Conservation (phyloP, 1,140 invertebrate genomes). For the Dinothrombium tinctorium region DNA sequence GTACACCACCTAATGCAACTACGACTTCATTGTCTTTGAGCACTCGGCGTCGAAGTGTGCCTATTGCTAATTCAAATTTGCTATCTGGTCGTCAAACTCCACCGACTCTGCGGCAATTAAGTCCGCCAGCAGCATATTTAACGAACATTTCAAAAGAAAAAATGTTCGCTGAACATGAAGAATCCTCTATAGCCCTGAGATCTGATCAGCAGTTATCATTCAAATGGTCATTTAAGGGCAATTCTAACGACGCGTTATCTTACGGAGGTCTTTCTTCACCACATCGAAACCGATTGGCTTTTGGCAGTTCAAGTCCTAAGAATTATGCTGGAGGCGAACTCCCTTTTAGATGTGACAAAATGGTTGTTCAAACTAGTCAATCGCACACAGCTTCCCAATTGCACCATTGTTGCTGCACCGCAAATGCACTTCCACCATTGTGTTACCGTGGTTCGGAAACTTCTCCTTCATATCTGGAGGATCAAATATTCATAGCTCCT, state of each 20-base stretch:
- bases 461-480: slow-evolving; percentile 26
- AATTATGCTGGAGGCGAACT: no score
- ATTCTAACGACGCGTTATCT: no score
- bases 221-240: no score
- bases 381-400: not conserved
- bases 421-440: not conserved
- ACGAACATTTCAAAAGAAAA: no score
- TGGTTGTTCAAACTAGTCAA: not conserved
- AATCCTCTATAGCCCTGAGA: no score
- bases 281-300: no score
- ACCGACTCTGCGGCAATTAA: not conserved
- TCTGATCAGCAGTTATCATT: no score
- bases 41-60: slow-evolving; percentile 5
- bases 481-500: slow-evolving; percentile 56
- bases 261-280: no score
- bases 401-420: not conserved
- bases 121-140: no score
- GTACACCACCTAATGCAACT: slow-evolving; percentile 5
- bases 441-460: slow-evolving; percentile 9
- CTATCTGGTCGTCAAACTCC: not conserved
- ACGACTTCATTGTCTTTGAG: not conserved
- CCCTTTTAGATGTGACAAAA: no score
- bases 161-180: no score
- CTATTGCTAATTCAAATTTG: slow-evolving; percentile 1
- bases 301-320: no score